Percentiles rank a stretch among this genome's conserved stretches.
phyloP scores from a whole-genome alignment of 2,113 vertebrate species.

The Megatriorchis doriae region DNA sequence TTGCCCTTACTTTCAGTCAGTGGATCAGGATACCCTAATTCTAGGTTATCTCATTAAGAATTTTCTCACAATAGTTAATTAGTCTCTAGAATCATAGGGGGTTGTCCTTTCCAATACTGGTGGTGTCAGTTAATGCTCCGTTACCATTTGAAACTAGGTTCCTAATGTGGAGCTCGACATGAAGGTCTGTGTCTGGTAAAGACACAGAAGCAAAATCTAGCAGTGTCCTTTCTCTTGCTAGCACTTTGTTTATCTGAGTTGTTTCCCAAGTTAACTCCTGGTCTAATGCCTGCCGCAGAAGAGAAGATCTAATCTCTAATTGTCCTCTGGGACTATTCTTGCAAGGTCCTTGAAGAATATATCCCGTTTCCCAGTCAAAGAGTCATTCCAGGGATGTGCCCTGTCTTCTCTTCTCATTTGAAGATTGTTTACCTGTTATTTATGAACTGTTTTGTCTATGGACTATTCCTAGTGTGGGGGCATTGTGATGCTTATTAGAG shows the following conservation, averaged over 20 bases:
- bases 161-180: conserved; percentile 39
- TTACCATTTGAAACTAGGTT: conserved; percentile 46
- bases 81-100: neutral
- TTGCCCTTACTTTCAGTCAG: neutral
- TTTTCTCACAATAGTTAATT: neutral
- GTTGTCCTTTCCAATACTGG: conserved; percentile 8
- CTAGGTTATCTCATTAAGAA: neutral
- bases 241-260: conserved; percentile 73
- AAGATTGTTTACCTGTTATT: conserved; percentile 63
- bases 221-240: conserved; percentile 62
- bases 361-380: conserved; percentile 74
- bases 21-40: neutral
- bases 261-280: conserved; percentile 73
- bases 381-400: conserved; percentile 67
- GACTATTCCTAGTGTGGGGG: neutral
- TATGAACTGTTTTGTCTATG: conserved; percentile 72
- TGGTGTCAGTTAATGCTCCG: conserved; percentile 49
- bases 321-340: conserved; percentile 46
- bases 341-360: conserved; percentile 68
- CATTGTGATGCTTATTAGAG: neutral
- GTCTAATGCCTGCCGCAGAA: conserved; percentile 63
- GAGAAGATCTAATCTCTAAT: conserved; percentile 62
- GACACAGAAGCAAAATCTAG: conserved; percentile 63
- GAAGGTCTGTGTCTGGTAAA: conserved; percentile 47
- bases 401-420: conserved; percentile 59